Evolutionary conservation across 2,888 invertebrate genomes (phyloP), one percentile per base, ranked within the genome.

Genomic region (Cosmorhoe ocellata): DNA sequence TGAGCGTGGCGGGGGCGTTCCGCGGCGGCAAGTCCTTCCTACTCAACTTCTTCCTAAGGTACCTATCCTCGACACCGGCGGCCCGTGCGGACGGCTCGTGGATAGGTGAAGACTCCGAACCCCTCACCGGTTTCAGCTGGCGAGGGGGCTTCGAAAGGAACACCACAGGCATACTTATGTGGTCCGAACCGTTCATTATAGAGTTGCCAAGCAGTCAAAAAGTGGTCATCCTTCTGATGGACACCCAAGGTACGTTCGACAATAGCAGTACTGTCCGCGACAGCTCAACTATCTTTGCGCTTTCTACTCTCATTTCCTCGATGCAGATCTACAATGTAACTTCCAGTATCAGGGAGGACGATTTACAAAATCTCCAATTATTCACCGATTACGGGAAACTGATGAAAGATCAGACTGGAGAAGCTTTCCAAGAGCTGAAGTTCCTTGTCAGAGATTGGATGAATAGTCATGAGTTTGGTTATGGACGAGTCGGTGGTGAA

Each of bases 241-340:
- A 98, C 79, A 98, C 97, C n/a, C 97, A 97, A 86, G 95, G 98
- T 53, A 95, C 97, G 28, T 98, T 98, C 89, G 98, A 98, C 84
- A 97, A 95, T 76, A 95, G 96, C 80, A 96, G 97, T 61, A 98
- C 98, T 1, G 97, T 98, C n/a, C 93, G 95, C 59, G 97, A 98
- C 81, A 55, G 24, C 7, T 24, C 24, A 1, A 24, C 24, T 6
- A 24, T 24, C 7, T 24, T 24, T 6, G 24, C 24, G 24, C 24
- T 24, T 3, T 24, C 24, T 24, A 24, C 24, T 7, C 24, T 24
- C 7, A 3, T 24, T 5, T 96, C 97, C 56, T 98, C 97, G 18
- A 95, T 98, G 43, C 97, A 98, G 90, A 56, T 97, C 47, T 98
- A 95, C 40, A 64, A 64, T 24, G 14, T 98, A 49, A 95, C 95